phyloP scores from a whole-genome alignment of 2,888 invertebrate species.

The Conops quadrifasciatus region DNA sequence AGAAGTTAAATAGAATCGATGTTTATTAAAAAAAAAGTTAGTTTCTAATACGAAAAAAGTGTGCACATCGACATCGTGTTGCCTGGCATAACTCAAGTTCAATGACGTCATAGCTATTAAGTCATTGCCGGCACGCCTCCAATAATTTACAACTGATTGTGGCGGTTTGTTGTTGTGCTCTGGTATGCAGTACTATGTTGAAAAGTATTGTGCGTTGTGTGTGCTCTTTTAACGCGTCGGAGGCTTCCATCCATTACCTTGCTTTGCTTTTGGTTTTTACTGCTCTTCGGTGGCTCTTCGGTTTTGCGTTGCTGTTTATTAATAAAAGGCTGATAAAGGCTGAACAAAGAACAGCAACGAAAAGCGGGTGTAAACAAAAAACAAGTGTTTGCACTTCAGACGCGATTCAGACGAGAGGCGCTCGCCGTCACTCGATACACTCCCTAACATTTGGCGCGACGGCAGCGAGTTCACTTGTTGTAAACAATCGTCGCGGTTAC shows the following conservation, averaged over 20 bases:
- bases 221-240: too few species aligned
- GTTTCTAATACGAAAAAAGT: too few species aligned
- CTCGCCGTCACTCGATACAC: conserved; percentile 20
- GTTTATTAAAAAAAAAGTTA: too few species aligned
- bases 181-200: too few species aligned
- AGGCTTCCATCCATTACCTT: too few species aligned
- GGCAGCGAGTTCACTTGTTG: conserved; percentile 57
- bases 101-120: neutral
- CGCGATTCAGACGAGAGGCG: conserved; percentile 14
- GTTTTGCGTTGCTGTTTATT: too few species aligned
- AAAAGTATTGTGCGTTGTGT: too few species aligned
- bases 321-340: too few species aligned
- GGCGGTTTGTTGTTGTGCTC: neutral
- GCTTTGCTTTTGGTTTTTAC: neutral
- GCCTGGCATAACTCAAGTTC: neutral
- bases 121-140: neutral
- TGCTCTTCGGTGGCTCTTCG: neutral
- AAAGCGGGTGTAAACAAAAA: neutral
- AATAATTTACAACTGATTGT: neutral
- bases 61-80: neutral
- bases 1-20: too few species aligned
- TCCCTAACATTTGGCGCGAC: conserved; percentile 45
- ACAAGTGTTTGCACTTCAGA: conserved; percentile 28
- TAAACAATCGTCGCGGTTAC: conserved; percentile 47
- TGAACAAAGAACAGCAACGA: too few species aligned